Evolutionary conservation across 1,140 invertebrate genomes (phyloP), one percentile per base, ranked within the genome.

Genomic region (Anoplolepis gracilipes): DNA sequence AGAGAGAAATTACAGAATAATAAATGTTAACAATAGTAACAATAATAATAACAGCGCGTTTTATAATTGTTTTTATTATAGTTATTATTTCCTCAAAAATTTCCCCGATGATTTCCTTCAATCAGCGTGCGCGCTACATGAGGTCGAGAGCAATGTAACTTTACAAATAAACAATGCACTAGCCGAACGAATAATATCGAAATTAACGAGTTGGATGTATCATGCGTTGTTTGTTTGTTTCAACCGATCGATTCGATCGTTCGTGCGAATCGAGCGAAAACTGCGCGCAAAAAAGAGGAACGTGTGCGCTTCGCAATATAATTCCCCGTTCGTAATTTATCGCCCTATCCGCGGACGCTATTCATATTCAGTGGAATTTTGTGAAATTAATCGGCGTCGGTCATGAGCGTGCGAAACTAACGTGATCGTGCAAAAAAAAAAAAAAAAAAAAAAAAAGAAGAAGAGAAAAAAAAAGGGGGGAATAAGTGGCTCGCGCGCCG

Each of bases 111-210:
- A 72, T 33, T 81, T 70, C 78, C 59, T 46, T 55, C 42, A n/a
- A 13, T 36, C 36, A n/a, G 28, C 67, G 69, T n/a, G 13, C 22
- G 13, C 2, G 49, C 2, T 70, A 25, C 64, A 33, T 22, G 5
- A 28, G 42, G 28, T n/a, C 57, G 39, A 11, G 19, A 39, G 33
- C 10, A 4, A 7, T 6, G 13, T 28, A 82, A 61, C 36, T 82
- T 72, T 22, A 46, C 78, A 69, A 70, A 81, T 57, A 82, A 72
- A 82, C 78, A 72, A 82, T 72, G 25, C 77, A 46, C 25, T 70
- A 70, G 33, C 30, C 33, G 16, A 42, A 59, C 39, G 53, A 30
- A 72, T 82, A 73, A 82, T 82, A 72, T 73, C 36, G 67, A 72
- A 72, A 59, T 82, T 82, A 72, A 82, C 67, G 67, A 82, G 67